Evolutionary conservation across 2,113 vertebrate species (phyloP), one percentile per base, ranked within the genome.

Genomic region (Chloropsis hardwickii): DNA sequence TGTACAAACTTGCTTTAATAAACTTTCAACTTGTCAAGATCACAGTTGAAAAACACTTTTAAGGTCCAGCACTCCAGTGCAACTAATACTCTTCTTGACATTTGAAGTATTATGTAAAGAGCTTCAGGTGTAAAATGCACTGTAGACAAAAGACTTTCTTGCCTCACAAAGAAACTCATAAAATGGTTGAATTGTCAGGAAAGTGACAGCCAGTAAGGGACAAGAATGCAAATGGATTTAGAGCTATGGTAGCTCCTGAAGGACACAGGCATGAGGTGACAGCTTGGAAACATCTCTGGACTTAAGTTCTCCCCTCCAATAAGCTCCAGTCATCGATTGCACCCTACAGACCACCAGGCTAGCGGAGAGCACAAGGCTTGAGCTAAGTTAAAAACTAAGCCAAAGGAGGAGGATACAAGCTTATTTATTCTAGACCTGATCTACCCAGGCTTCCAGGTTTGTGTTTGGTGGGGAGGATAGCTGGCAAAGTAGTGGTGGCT

Each of bases 21-120:
- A 97, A 91, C 64, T 91, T 96, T 93, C 29, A 48, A 22, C 64
- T 77, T 93, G 50, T 83, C 91, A 95, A 71, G 85, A 95, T 70
- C 35, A 2, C 53, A 86, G 25, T 13, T 62, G 84, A 88, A 92
- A 71, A 94, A 65, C 45, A 56, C 23, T 71, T 92, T 64, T 80
- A 86, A 90, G n/a, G 60, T 94, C 57, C 57, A 88, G 74, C 42
- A 92, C 66, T 48, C 76, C 57, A 37, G 50, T 47, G 14, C 5
- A 82, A 53, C 66, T 95, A 76, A 88, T 79, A 88, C 74, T 76
- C 76, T 81, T 94, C 67, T 37, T 95, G 87, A 81, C 57, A 93
- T 95, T 92, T 92, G 40, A 76, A 90, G 37, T 35, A 93, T 76
- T 95, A 39, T n/a, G 71, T 45, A 65, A 86, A 57, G 62, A 93